These are phyloP conservation scores for Acyrthosiphon pisum DNA, from an alignment of 1,140 invertebrate genomes.

Conservation along the genomic window DNA sequence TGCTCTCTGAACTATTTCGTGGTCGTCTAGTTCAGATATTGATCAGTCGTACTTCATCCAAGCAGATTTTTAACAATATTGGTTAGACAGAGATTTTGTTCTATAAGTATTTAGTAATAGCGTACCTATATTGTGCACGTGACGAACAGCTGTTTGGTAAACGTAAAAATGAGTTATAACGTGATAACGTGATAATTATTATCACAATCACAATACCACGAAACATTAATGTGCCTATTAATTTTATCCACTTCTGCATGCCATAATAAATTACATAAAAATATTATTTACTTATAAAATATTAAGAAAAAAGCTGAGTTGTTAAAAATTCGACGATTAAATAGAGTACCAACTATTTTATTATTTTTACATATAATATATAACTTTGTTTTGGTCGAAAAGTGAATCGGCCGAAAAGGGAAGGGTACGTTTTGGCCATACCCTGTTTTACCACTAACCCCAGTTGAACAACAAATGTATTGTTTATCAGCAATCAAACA, in stretches of 20 bases:
- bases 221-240: background rate
- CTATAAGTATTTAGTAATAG: background rate
- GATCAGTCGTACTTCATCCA: background rate
- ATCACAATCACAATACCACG: background rate
- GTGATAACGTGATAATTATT: background rate
- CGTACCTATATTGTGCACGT: background rate
- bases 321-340: background rate
- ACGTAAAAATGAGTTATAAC: background rate
- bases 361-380: too few species aligned
- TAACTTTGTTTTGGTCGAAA: too few species aligned
- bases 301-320: background rate
- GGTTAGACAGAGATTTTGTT: background rate
- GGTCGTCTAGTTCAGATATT: background rate
- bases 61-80: background rate
- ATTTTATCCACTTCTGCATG: background rate
- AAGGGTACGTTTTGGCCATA: too few species aligned
- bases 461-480: background rate
- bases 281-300: background rate
- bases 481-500: background rate
- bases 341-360: background rate
- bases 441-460: too few species aligned
- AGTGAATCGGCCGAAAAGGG: too few species aligned
- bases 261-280: background rate
- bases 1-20: background rate
- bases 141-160: background rate